Conservation (phyloP, 2,888 invertebrate species). For the Drosophila nigritarsus region DNA sequence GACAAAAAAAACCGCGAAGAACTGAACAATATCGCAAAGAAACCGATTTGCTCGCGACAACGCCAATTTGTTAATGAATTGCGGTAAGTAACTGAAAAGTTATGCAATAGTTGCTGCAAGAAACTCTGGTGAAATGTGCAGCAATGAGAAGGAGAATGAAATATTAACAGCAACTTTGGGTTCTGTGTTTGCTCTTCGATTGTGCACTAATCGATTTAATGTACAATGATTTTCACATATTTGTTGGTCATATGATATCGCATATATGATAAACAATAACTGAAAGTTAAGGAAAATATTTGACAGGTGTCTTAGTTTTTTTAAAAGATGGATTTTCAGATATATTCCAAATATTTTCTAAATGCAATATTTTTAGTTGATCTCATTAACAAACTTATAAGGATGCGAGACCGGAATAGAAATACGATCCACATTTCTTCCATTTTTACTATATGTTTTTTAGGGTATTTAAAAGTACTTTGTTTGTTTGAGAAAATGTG, state of each 20-base stretch:
- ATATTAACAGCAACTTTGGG: neutral
- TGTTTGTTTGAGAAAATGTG: neutral
- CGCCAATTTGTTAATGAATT: slow-evolving; percentile 67
- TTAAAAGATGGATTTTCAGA: neutral
- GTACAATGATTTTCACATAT: neutral
- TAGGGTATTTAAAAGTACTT: neutral
- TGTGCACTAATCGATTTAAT: neutral
- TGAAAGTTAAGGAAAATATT: neutral
- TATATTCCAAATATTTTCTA: neutral
- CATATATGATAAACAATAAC: neutral
- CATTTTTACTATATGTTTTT: neutral
- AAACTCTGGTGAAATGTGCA: neutral
- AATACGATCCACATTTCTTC: neutral
- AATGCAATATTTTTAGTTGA: too few relatives aligned
- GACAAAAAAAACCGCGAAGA: slow-evolving; percentile 16
- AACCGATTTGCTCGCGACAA: slow-evolving; percentile 53
- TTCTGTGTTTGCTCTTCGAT: neutral
- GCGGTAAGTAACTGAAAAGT: slow-evolving; percentile 28
- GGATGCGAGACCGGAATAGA: neutral
- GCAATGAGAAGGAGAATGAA: neutral
- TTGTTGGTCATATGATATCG: neutral
- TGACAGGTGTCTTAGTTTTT: neutral
- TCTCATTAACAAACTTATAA: neutral
- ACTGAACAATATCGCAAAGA: slow-evolving; percentile 16
- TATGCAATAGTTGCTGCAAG: slow-evolving; percentile 17